phyloP scores from a whole-genome alignment of 2,113 vertebrate genomes.

The Pluvialis apricaria region DNA sequence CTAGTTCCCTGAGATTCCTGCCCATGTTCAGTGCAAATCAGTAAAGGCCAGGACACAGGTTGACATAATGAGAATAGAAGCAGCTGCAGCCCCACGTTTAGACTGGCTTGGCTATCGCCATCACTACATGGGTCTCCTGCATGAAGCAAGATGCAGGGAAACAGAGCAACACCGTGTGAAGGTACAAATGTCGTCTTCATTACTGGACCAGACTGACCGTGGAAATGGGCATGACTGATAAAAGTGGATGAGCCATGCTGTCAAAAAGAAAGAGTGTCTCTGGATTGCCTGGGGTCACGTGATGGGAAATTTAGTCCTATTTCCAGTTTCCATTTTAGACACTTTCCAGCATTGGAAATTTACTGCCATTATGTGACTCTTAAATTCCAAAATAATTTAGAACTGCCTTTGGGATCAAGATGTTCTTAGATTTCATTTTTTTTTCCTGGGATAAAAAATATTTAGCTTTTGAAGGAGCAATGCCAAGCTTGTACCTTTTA shows the following conservation, averaged over 20 bases:
- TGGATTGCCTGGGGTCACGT: neutral
- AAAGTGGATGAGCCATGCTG: neutral
- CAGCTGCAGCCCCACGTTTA: neutral
- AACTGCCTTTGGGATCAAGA: neutral
- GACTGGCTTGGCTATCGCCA: neutral
- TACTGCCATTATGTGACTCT: neutral
- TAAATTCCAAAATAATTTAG: slow-evolving; percentile 22
- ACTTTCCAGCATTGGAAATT: neutral
- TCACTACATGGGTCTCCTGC: neutral
- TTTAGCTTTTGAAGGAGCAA: neutral
- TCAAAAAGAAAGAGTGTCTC: neutral
- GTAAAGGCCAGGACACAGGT: neutral
- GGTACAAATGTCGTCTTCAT: neutral
- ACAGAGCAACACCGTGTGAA: neutral
- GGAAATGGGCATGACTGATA: neutral
- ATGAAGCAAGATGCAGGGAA: neutral
- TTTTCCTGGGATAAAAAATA: neutral
- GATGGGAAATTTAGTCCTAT: neutral
- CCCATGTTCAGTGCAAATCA: neutral
- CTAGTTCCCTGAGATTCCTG: neutral
- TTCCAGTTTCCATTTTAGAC: neutral
- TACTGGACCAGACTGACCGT: neutral
- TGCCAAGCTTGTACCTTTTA: neutral
- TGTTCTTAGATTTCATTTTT: neutral
- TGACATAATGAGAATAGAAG: neutral